Evolutionary conservation across 2,113 vertebrate genomes (phyloP).

Genomic region (Hippocampus comes): DNA sequence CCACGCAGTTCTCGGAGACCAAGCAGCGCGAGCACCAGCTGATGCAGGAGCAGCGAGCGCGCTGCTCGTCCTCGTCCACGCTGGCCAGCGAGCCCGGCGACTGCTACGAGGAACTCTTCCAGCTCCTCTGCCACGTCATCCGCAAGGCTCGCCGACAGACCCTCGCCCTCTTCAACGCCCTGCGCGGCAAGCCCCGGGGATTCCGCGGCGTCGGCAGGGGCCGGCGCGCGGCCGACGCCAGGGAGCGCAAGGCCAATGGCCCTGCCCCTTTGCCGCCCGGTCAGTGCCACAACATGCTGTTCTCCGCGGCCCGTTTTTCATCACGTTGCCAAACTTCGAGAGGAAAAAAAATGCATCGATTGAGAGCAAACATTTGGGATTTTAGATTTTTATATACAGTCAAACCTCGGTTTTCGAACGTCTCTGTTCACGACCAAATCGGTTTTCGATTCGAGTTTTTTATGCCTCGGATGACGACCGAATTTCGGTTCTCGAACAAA

Average conservation of each 20-base stretch:
- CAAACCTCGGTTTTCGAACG: too few species aligned
- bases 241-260: slow-evolving; percentile 43
- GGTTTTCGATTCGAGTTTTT: too few species aligned
- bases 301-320: too few species aligned
- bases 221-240: slow-evolving; percentile 31
- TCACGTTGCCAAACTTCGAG: too few species aligned
- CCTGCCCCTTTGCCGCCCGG: slow-evolving; percentile 31
- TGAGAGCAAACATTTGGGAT: too few species aligned
- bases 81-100: slow-evolving; percentile 91
- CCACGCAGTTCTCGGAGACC: slow-evolving; percentile 96
- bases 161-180: slow-evolving; percentile 75
- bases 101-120: slow-evolving; percentile 96
- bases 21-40: slow-evolving; percentile 97
- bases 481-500: too few species aligned
- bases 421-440: too few species aligned
- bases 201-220: slow-evolving; percentile 46
- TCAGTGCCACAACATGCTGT: slow-evolving; percentile 14
- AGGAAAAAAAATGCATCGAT: too few species aligned
- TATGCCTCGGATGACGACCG: too few species aligned
- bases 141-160: slow-evolving; percentile 84
- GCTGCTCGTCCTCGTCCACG: slow-evolving; percentile 88
- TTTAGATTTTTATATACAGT: too few species aligned
- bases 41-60: slow-evolving; percentile 94
- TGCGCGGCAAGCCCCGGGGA: slow-evolving; percentile 71
- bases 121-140: slow-evolving; percentile 87